Evolutionary conservation across 2,888 invertebrate genomes (phyloP), one percentile per base, ranked within the genome.

Genomic region (Eledona agricola): DNA sequence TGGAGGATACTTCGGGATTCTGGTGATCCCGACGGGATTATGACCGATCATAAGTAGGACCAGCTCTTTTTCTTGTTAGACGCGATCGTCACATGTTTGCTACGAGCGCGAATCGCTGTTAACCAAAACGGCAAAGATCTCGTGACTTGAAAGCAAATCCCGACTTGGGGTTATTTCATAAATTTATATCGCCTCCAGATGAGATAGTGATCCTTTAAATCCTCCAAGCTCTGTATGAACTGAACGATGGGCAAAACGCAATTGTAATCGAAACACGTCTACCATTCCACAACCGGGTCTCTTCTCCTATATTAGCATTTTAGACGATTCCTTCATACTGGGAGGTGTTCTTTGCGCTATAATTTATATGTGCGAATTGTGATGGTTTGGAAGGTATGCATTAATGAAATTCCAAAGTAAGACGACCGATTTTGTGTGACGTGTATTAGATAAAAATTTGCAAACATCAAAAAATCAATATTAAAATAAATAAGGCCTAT

Each of bases 131-230:
- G 29, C 19, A 47, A 15, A 22, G 23, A 10, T 25, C 20, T 35
- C 46, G 51, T 52, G 51, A 52, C 46, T 20, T 9, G 51, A 12
- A 13, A 52, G 38, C 32, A 37, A 46, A 52, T 54, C 46, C 54
- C 49, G 55, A 56, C 50, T 50, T 57, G 56, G 34, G 50, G 53
- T 52, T 45, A 51, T 60, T 64, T 63, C 63, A 65, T 66, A 63
- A 66, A 65, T 66, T 66, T 62, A 66, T 65, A 64, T 65, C 59
- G 62, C 51, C 55, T 58, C 50, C 54, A 49, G 59, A 58, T 60
- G 49, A 50, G 54, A 32, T 54, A 58, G 49, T 54, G 59, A 65
- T 65, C 64, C 62, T 25, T 57, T 59, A 60, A 64, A 61, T 51
- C 46, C 43, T 35, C 12, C 32, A 25, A 31, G 29, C 31, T 9